phyloP scores from a whole-genome alignment of 2,797 vertebrate genomes.

The Sitta carolinensis region DNA sequence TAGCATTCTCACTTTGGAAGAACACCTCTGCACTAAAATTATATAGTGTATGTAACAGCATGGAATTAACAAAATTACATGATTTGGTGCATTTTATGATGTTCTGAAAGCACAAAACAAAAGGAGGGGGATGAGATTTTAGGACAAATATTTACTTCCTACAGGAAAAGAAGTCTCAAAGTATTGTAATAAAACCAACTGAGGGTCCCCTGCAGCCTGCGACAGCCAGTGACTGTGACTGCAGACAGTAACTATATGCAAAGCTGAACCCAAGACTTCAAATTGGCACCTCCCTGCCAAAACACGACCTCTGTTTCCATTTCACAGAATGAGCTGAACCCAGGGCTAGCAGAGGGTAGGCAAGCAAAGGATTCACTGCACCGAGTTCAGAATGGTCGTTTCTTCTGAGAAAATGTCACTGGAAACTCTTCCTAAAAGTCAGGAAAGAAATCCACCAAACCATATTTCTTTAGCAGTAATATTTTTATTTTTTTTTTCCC shows the following conservation, averaged over 20 bases:
- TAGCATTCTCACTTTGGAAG: rapidly evolving
- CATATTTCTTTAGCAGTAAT: background rate
- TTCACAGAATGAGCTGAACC: background rate
- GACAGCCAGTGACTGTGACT: background rate
- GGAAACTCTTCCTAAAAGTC: background rate
- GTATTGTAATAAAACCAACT: background rate
- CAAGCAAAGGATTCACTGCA: background rate
- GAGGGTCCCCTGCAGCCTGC: background rate
- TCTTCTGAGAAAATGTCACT: background rate
- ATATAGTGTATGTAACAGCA: background rate
- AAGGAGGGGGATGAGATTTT: background rate
- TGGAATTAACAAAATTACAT: background rate
- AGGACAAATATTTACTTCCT: background rate
- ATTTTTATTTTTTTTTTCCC: background rate
- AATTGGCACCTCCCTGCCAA: background rate
- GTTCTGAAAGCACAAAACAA: background rate
- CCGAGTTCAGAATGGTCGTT: background rate
- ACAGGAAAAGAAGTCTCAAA: background rate
- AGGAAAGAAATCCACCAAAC: background rate
- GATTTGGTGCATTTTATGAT: background rate
- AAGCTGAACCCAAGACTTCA: background rate
- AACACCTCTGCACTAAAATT: background rate
- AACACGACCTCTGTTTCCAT: background rate
- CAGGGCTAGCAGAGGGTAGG: background rate
- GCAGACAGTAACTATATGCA: rapidly evolving